Evolutionary conservation across 2,797 vertebrate genomes (phyloP), one percentile per base, ranked within the genome.

Genomic region (Smutsia gigantea): DNA sequence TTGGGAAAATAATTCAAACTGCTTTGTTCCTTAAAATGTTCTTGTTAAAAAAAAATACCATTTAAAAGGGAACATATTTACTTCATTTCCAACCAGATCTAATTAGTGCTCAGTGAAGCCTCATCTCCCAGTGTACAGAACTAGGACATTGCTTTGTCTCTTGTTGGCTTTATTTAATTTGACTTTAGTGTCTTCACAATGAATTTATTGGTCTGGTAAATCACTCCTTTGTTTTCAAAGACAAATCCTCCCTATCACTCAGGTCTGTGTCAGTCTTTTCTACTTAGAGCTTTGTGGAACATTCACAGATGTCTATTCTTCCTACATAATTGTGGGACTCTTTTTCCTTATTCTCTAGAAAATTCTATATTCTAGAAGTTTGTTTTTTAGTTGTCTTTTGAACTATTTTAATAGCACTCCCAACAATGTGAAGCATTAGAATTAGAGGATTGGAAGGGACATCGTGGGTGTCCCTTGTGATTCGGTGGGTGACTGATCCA

Each of bases 131-230:
- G 42, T 9, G 34, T 82, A 27, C 55, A 68, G 42, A 91, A 86
- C 42, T 46, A 51, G 95, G 59, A 57, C 79, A 46, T 86, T 57
- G 88, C 81, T 90, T 82, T 92, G 78, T 86, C 90, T 88, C 69
- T 87, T 69, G 8, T 51, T 75, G 63, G 53, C 92, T 97, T 96
- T 89, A 51, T 86, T 93, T 84, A 63, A 94, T 87, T 91, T 87
- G 66, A 86, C 85, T 77, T 92, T 37, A 55, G 42, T 71, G 49
- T 89, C 87, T 93, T 91, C 78, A 90, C 82, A 94, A n/a, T 94
- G 86, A 87, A 81, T 87, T 64, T 94, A 85, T 94, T 94, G 90
- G 75, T 94, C 82, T 95, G 53, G 87, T 75, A 93, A 96, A 87
- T 93, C 53, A 63, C 85, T 87, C 55, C 81, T 95, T 94, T 91